Percentiles rank a stretch among this genome's conserved stretches.
These are phyloP conservation scores for Eurystomus gularis DNA, from an alignment of 2,113 vertebrate genomes.

Conservation along the genomic window DNA sequence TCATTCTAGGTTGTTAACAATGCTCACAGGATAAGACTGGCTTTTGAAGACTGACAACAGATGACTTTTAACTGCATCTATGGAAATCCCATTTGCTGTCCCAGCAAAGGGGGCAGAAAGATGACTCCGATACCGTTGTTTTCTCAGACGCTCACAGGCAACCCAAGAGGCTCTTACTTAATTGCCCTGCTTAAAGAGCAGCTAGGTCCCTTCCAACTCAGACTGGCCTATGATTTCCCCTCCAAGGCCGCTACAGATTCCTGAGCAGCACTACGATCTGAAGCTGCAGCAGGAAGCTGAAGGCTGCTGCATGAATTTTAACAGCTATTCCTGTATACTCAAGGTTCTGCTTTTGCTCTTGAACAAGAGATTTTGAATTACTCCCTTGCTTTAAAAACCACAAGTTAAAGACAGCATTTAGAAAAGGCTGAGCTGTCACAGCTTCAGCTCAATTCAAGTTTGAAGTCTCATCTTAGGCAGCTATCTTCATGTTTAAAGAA, in stretches of 20 bases:
- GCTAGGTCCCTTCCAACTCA: too few species aligned
- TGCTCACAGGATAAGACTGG: not conserved
- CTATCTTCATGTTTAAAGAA: not conserved
- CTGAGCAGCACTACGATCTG: not conserved
- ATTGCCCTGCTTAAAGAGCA: too few species aligned
- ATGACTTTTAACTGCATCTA: not conserved
- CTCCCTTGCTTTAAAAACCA: not conserved
- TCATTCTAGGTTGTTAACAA: not conserved
- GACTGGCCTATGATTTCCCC: too few species aligned
- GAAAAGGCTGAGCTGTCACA: not conserved
- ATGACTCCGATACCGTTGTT: not conserved
- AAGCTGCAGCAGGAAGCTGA: not conserved
- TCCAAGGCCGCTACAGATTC: too few species aligned
- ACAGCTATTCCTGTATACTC: not conserved
- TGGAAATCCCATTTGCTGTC: not conserved
- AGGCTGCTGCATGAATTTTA: not conserved
- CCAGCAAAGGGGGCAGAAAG: not conserved
- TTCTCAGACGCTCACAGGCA: not conserved
- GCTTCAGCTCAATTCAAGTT: not conserved
- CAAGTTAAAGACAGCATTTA: not conserved
- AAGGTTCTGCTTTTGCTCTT: not conserved
- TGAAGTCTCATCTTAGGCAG: not conserved
- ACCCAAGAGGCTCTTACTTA: not conserved
- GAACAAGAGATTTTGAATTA: not conserved
- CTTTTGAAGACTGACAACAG: not conserved